These are phyloP conservation scores for Hydractinia symbiolongicarpus DNA, from an alignment of 30 jellyfish, hydroid and myxozoan genomes.

Conservation along the genomic window DNA sequence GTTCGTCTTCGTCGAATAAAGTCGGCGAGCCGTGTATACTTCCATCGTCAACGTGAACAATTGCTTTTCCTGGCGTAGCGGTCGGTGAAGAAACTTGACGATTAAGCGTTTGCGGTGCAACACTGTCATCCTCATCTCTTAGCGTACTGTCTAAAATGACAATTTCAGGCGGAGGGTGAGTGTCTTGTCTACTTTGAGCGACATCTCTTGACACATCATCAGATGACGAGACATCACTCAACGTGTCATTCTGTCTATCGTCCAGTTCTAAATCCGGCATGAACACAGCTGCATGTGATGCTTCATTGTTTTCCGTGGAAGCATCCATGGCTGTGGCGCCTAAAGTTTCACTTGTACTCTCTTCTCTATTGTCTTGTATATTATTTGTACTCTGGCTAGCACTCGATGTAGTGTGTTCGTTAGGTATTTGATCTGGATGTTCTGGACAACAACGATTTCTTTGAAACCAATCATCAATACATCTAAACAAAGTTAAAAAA, in stretches of 20 bases:
- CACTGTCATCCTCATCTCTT: too few species aligned
- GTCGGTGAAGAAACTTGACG: neutral
- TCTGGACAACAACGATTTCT: constrained; percentile 96
- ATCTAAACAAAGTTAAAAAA: too few species aligned
- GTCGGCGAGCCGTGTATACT: constrained; percentile 32
- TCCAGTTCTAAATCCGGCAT: neutral
- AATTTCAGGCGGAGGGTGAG: too few species aligned
- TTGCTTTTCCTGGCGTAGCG: neutral
- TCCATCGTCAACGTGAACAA: constrained; percentile 40
- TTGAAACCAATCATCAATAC: constrained; percentile 96
- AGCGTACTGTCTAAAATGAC: too few species aligned
- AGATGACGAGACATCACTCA: too few species aligned
- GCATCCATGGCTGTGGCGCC: neutral
- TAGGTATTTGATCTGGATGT: constrained; percentile 80
- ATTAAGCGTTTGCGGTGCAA: too few species aligned
- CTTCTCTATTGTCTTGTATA: too few species aligned
- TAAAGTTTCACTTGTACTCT: neutral
- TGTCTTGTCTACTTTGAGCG: too few species aligned
- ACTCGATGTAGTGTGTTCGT: neutral
- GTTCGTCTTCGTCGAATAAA: constrained; percentile 31
- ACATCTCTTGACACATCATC: too few species aligned
- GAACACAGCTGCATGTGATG: neutral
- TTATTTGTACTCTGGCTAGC: too few species aligned
- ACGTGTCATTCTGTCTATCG: too few species aligned
- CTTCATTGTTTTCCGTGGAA: neutral